Evolutionary conservation across 2,888 invertebrate genomes (phyloP).

Genomic region (Periphyllus acericola): DNA sequence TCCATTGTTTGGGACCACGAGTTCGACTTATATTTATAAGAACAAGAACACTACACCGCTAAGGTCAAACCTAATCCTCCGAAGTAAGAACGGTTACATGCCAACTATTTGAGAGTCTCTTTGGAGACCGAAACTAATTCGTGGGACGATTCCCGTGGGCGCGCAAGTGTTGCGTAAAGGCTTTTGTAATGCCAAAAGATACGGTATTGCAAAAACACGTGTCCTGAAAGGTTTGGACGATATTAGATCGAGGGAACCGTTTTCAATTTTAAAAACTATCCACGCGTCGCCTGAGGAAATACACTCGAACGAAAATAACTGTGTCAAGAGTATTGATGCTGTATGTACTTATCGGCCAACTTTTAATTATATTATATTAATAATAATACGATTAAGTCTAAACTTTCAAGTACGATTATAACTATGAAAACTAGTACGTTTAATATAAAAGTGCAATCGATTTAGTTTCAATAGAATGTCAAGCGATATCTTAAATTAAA

Average conservation of each 20-base stretch:
- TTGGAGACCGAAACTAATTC: constrained; percentile 59
- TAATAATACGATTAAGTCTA: no score
- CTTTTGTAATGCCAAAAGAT: constrained; percentile 32
- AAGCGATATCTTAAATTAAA: no score
- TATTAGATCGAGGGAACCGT: constrained; percentile 13
- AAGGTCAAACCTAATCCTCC: constrained; percentile 46
- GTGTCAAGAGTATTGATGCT: no score
- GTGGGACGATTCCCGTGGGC: constrained; percentile 36
- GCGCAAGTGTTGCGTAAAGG: constrained; percentile 47
- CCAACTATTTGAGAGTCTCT: constrained; percentile 45
- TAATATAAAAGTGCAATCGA: no score
- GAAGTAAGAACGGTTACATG: constrained; percentile 36
- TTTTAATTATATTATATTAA: no score
- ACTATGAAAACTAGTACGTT: no score
- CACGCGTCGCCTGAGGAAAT: background rate
- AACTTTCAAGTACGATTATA: no score
- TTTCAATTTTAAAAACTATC: constrained; percentile 3
- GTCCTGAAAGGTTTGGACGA: constrained; percentile 43
- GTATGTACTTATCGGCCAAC: no score
- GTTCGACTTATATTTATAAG: constrained; percentile 49
- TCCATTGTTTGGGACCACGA: background rate
- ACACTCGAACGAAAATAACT: background rate
- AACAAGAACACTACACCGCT: constrained; percentile 4
- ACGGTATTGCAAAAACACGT: constrained; percentile 32
- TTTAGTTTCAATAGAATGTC: no score